These are phyloP conservation scores for Eueides isabella DNA, from an alignment of 1,140 invertebrate species.

Conservation along the genomic window DNA sequence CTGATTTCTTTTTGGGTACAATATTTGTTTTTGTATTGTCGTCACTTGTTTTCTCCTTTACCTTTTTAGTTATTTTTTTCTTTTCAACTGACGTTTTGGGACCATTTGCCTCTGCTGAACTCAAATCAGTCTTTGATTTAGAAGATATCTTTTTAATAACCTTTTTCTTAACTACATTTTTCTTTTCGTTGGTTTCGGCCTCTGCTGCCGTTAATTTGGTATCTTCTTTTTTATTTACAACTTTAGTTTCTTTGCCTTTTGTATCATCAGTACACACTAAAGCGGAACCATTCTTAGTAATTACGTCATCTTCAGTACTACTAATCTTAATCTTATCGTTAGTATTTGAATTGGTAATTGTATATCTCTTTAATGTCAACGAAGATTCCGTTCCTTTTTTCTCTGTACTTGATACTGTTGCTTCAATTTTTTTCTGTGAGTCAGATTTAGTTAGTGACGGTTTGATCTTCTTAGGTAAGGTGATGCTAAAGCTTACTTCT, in stretches of 20 bases:
- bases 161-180: conserved; percentile 78
- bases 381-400: conserved; percentile 56
- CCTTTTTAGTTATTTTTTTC: conserved; percentile 76
- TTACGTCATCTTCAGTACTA: conserved; percentile 31
- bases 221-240: conserved; percentile 51
- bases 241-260: conserved; percentile 31
- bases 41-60: conserved; percentile 75
- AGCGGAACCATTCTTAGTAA: conserved; percentile 31
- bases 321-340: conserved; percentile 38
- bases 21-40: conserved; percentile 65
- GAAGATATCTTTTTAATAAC: conserved; percentile 77
- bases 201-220: conserved; percentile 54
- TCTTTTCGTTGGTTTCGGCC: conserved; percentile 62
- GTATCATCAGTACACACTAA: conserved; percentile 29
- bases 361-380: conserved; percentile 77
- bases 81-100: conserved; percentile 59
- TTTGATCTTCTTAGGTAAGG: conserved; percentile 71
- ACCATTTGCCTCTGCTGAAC: conserved; percentile 51
- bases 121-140: conserved; percentile 70
- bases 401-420: conserved; percentile 49
- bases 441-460: conserved; percentile 43
- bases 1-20: conserved; percentile 82
- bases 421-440: conserved; percentile 42
- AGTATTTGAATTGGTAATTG: conserved; percentile 57
- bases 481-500: conserved; percentile 80